phyloP scores from a whole-genome alignment of 1,140 invertebrate species.

The Platyscapa corneri region DNA sequence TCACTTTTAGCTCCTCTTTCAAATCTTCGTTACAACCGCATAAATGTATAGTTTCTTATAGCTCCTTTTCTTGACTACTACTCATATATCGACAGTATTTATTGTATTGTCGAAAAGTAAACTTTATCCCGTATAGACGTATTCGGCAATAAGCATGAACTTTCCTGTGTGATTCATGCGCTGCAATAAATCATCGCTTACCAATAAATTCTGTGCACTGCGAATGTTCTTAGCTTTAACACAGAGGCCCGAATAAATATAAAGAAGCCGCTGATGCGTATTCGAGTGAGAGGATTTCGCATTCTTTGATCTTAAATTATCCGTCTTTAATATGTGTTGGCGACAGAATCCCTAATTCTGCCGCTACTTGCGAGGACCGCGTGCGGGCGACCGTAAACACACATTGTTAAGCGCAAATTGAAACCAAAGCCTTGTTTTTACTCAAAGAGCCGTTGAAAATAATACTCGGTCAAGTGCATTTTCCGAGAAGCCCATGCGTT shows the following conservation, averaged over 20 bases:
- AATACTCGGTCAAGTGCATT: no score
- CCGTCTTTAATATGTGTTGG: no score
- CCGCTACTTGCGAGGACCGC: no score
- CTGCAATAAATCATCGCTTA: conserved; percentile 17
- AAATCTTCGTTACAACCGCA: not conserved
- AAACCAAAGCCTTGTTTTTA: no score
- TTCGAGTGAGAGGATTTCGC: not conserved
- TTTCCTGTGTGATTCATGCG: conserved; percentile 13
- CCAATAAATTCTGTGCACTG: not conserved
- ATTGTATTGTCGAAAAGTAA: conserved; percentile 20
- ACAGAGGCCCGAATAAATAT: not conserved
- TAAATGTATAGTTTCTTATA: not conserved
- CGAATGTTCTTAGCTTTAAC: not conserved
- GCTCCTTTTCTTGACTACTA: not conserved
- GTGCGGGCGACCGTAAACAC: no score
- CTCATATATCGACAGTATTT: not conserved
- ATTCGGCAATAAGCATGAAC: conserved; percentile 4
- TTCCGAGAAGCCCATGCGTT: no score
- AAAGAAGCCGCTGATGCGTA: not conserved
- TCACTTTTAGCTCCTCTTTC: not conserved
- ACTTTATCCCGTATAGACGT: not conserved
- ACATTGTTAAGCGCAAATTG: no score
- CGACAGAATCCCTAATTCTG: no score
- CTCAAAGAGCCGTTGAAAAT: no score
- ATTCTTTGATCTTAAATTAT: not conserved